Evolutionary conservation across 2,113 vertebrate species (phyloP).

Genomic region (Ceyx margarethae): DNA sequence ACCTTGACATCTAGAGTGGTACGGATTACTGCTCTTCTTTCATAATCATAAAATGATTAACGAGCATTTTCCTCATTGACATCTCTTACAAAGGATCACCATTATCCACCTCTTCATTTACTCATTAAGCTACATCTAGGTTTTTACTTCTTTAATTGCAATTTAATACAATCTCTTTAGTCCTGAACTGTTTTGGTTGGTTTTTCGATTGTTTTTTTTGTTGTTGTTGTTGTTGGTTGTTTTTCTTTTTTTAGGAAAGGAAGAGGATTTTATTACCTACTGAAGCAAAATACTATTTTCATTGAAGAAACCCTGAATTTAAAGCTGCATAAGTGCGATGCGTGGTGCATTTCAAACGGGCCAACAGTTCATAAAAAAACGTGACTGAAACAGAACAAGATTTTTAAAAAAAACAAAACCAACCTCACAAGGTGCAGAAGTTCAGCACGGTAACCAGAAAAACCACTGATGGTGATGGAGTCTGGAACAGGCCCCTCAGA

Average conservation of each 20-base stretch:
- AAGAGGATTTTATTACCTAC: neutral
- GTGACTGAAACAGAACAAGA: neutral
- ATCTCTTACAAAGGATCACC: conserved; percentile 1
- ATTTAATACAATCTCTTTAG: conserved; percentile 3
- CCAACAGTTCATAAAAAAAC: neutral
- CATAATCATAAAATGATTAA: conserved; percentile 51
- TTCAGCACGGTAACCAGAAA: neutral
- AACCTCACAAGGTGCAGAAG: neutral
- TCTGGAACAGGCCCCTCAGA: too few species aligned
- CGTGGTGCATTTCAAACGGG: neutral
- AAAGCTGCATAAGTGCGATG: neutral
- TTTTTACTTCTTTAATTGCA: conserved; percentile 39
- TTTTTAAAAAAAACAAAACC: neutral
- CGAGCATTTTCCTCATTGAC: conserved; percentile 54
- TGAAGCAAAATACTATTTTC: neutral
- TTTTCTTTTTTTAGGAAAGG: neutral
- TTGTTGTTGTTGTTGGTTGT: too few species aligned
- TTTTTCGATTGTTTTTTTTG: too few species aligned
- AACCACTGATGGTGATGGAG: too few species aligned
- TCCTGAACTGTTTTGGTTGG: neutral
- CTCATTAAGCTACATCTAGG: conserved; percentile 20
- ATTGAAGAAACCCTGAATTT: neutral
- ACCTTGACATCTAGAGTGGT: conserved; percentile 23
- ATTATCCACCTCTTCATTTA: conserved; percentile 26
- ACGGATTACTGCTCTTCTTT: conserved; percentile 23